These are phyloP conservation scores for Turritopsis dohrnii DNA, from an alignment of 30 jellyfish, hydroid and myxozoan species.

Conservation along the genomic window DNA sequence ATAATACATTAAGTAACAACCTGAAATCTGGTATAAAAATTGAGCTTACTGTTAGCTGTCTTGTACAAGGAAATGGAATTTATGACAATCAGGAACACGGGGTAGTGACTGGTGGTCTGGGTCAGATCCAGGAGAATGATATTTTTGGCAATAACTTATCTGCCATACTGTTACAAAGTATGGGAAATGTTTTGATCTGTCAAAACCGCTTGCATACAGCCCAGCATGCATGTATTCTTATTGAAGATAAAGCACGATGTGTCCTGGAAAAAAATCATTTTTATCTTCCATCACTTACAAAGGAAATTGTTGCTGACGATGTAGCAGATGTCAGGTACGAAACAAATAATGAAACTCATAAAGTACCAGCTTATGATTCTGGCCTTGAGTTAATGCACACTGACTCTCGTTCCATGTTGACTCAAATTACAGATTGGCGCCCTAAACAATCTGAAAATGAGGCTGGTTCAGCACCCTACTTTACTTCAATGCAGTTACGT, in stretches of 20 bases:
- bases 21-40: slow-evolving; percentile 48
- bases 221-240: slow-evolving; percentile 57
- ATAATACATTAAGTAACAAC: slow-evolving; percentile 48
- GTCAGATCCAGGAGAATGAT: slow-evolving; percentile 58
- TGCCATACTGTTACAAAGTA: slow-evolving; percentile 39
- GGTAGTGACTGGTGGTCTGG: slow-evolving; percentile 56
- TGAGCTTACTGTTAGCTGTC: slow-evolving; percentile 62
- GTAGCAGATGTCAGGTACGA: neutral
- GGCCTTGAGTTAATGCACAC: neutral
- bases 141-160: slow-evolving; percentile 56
- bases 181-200: slow-evolving; percentile 56
- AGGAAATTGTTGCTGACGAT: neutral
- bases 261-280: slow-evolving; percentile 55
- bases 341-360: slow-evolving; percentile 18
- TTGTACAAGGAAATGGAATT: slow-evolving; percentile 74
- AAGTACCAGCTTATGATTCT: neutral
- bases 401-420: neutral
- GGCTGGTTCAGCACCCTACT: slow-evolving; percentile 24
- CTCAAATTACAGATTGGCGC: neutral
- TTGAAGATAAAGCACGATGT: slow-evolving; percentile 73
- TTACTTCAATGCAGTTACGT: slow-evolving; percentile 15
- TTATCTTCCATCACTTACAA: slow-evolving; percentile 20
- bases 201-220: slow-evolving; percentile 60
- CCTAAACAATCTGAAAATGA: neutral
- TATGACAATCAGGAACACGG: slow-evolving; percentile 80